Evolutionary conservation across 2,797 vertebrate species (phyloP).

Genomic region (Ara ararauna): DNA sequence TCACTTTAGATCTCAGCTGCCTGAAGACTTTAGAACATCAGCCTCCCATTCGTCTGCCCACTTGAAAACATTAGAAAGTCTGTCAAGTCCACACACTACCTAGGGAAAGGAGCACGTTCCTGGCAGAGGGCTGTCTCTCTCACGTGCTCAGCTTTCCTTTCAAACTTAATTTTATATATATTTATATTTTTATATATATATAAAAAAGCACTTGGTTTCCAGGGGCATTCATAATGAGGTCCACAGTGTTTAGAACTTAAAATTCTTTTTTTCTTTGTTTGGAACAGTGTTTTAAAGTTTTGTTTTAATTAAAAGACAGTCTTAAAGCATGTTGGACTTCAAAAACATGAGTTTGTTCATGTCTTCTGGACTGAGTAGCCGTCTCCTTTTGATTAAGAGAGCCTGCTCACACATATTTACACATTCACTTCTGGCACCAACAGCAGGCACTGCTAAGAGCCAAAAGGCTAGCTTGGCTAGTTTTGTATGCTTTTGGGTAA

Average conservation of each 20-base stretch:
- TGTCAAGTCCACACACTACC: constrained; percentile 73
- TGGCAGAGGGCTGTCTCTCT: constrained; percentile 68
- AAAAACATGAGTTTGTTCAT: constrained; percentile 99
- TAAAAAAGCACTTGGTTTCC: constrained; percentile 84
- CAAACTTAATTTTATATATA: constrained; percentile 71
- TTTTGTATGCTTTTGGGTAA: constrained; percentile 92
- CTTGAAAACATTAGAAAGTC: constrained; percentile 75
- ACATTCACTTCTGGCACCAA: constrained; percentile 92
- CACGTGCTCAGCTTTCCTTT: constrained; percentile 73
- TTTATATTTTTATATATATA: constrained; percentile 74
- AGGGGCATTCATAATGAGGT: constrained; percentile 83
- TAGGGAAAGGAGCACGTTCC: constrained; percentile 70
- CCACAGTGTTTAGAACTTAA: constrained; percentile 87
- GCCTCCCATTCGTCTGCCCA: constrained; percentile 77
- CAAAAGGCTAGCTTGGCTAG: constrained; percentile 95
- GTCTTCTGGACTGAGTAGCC: constrained; percentile 94
- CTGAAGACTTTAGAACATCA: constrained; percentile 75
- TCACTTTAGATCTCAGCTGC: constrained; percentile 84
- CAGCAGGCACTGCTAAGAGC: constrained; percentile 95
- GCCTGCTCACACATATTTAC: constrained; percentile 96
- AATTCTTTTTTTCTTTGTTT: constrained; percentile 80
- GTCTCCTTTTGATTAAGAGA: constrained; percentile 91
- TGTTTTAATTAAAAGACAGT: constrained; percentile 64
- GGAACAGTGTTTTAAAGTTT: constrained; percentile 81
- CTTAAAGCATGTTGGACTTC: constrained; percentile 97